Base-by-base conservation (phyloP, 2,888 invertebrate genomes). In the Chloromyia formosa region DNA sequence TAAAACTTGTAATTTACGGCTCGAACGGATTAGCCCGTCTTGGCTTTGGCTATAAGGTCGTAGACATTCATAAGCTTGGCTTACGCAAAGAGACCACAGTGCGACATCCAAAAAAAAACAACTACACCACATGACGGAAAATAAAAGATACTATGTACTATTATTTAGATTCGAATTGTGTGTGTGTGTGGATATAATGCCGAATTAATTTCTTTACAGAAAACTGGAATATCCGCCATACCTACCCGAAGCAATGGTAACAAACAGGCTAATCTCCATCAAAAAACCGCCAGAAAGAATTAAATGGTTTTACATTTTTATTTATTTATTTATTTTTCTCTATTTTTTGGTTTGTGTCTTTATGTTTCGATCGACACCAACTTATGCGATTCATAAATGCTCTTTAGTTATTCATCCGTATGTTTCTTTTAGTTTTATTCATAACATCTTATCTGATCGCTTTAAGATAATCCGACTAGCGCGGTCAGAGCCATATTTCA, bases 1-100 rank as follows among this genome's bases (percentile, higher is more conserved):
- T 73, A 73, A 73, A 73, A 73, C 60, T 73, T 73, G 73, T 61
- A 73, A 61, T 73, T 73, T 73, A 73, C 73, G 61, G 73, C 73
- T 73, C 61, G 45, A 73, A 42, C 60, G 73, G 73, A 73, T 73
- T 73, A 73, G 73, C 60, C 61, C 49, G 27, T 35, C 27, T 69
- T 60, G 61, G 58, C 71, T 71, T 66, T 66, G 22, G 66, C 66
- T 49, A n/a, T 69, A 61, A 73, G 61, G 61, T 61, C 61, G 73
- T 42, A 73, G 73, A 61, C 73, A 61, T 27, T 71, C 71, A 58
- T 71, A 71, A 71, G 73, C 61, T 73, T 45, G 60, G 20, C 61
- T 73, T 73, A 73, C 60, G 61, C 60, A 61, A 73, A 71, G 71
- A 71, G 27, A 35, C 27, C 27, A 35, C 71, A 35, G 14, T 5